phyloP scores from a whole-genome alignment of 2,797 vertebrate genomes.

The Psittacula derbiana region DNA sequence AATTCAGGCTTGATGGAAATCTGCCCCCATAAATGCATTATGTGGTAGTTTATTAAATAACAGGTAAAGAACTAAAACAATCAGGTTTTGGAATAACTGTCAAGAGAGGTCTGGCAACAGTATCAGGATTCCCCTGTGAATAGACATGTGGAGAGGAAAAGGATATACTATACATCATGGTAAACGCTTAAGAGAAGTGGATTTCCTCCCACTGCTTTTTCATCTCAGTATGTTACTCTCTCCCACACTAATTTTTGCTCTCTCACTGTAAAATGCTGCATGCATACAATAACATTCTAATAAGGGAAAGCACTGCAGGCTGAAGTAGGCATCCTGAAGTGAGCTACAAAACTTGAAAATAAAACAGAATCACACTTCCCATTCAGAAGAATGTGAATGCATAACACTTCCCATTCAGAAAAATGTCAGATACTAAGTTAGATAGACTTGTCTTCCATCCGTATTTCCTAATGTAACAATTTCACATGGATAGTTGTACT shows the following conservation, averaged over 20 bases:
- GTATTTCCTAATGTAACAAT: neutral
- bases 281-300: neutral
- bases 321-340: neutral
- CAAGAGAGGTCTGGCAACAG: neutral
- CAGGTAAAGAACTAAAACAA: neutral
- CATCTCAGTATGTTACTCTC: conserved; percentile 27
- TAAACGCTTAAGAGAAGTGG: neutral
- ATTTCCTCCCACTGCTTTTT: conserved; percentile 43
- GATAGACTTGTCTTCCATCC: neutral
- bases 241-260: neutral
- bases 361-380: neutral
- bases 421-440: neutral
- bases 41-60: neutral
- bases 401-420: neutral
- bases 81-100: neutral
- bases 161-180: neutral
- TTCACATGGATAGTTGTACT: neutral
- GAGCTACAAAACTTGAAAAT: neutral
- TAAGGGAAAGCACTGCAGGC: neutral
- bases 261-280: neutral
- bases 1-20: neutral
- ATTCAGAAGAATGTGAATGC: neutral
- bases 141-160: neutral
- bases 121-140: neutral
- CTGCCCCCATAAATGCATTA: neutral